These are phyloP conservation scores for Pempheris klunzingeri DNA, from an alignment of 2,797 vertebrate species.

Conservation along the genomic window DNA sequence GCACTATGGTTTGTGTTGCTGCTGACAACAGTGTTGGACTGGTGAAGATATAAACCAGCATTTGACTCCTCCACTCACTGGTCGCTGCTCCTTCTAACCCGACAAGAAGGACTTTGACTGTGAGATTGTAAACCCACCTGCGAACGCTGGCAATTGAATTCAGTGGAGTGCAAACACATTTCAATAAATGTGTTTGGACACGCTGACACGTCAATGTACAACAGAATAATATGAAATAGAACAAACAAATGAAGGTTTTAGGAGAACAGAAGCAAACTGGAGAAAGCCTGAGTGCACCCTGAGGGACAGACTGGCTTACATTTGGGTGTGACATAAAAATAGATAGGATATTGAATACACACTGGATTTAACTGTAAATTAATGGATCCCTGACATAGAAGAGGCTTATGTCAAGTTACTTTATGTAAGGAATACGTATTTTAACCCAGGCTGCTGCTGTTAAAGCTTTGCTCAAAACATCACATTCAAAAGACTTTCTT, in stretches of 20 bases:
- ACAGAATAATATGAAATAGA: slow-evolving; percentile 13
- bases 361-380: neutral
- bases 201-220: slow-evolving; percentile 8
- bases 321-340: slow-evolving; percentile 1
- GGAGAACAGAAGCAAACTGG: slow-evolving; percentile 16
- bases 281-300: slow-evolving; percentile 4
- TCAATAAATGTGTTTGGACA: slow-evolving; percentile 43
- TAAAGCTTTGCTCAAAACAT: slow-evolving; percentile 6
- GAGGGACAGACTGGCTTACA: neutral
- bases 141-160: neutral
- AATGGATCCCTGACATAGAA: neutral
- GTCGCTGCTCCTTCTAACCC: slow-evolving; percentile 29
- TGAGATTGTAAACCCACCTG: slow-evolving; percentile 15
- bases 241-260: slow-evolving; percentile 20
- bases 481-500: slow-evolving; percentile 7
- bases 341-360: neutral
- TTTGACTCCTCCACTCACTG: slow-evolving; percentile 20
- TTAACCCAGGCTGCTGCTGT: slow-evolving; percentile 11
- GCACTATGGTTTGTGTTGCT: neutral
- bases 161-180: slow-evolving; percentile 27
- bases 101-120: slow-evolving; percentile 14
- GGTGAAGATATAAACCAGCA: slow-evolving; percentile 18
- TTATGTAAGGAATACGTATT: slow-evolving; percentile 1
- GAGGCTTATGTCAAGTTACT: slow-evolving; percentile 1
- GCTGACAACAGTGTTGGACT: slow-evolving; percentile 25